Conservation (phyloP, 2,113 vertebrate species). For the Oostethus manadensis region DNA sequence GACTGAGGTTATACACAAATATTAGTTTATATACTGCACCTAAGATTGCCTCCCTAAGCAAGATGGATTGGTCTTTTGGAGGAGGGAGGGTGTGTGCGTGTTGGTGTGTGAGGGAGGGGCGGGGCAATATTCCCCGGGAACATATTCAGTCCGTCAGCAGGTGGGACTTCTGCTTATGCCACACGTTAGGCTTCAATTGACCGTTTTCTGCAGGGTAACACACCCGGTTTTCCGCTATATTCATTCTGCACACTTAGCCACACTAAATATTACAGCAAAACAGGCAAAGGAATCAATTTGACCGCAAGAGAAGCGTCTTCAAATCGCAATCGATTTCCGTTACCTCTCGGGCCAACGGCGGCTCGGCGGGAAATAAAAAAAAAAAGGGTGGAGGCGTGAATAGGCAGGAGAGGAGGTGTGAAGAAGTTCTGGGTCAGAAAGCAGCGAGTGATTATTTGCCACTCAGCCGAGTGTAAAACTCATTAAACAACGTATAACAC, state of each 20-base stretch:
- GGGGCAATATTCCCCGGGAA: conserved; percentile 90
- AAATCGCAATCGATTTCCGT: conserved; percentile 74
- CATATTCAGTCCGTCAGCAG: conserved; percentile 86
- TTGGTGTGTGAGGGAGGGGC: conserved; percentile 54
- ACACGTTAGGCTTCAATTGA: conserved; percentile 65
- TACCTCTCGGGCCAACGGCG: conserved; percentile 53
- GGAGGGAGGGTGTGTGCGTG: conserved; percentile 45
- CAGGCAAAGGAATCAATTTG: conserved; percentile 68
- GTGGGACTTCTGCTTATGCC: conserved; percentile 61
- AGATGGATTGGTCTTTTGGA: conserved; percentile 92
- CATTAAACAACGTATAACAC: conserved; percentile 98
- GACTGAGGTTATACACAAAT: conserved; percentile 98
- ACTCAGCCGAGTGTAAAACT: conserved; percentile 98
- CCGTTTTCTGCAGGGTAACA: conserved; percentile 58
- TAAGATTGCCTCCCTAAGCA: conserved; percentile 92
- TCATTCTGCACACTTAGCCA: conserved; percentile 19
- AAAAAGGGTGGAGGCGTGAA: not conserved
- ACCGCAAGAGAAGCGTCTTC: conserved; percentile 43
- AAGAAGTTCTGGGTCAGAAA: conserved; percentile 72
- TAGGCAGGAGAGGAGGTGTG: conserved; percentile 42
- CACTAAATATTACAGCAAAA: conserved; percentile 74
- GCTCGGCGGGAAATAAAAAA: not conserved
- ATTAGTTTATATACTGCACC: conserved; percentile 97
- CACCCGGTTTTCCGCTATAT: conserved; percentile 41
- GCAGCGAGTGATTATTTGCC: conserved; percentile 89